Conservation (phyloP, 2,888 invertebrate genomes). For the Altica lythri region DNA sequence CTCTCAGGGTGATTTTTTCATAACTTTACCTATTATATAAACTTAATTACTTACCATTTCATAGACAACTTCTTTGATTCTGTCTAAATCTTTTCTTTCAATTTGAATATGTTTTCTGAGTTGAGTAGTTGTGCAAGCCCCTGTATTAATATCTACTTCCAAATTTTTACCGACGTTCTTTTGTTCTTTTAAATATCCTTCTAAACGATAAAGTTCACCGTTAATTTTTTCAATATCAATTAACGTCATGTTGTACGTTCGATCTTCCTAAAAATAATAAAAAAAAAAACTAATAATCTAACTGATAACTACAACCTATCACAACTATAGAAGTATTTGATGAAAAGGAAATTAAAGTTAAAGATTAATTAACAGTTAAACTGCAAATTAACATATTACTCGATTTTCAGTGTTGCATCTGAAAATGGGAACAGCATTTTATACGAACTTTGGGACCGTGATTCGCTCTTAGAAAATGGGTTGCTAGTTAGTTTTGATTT, state of each 20-base stretch:
- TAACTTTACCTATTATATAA: neutral
- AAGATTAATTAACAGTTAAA: too few species aligned
- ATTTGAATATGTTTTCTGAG: constrained; percentile 57
- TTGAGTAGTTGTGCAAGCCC: constrained; percentile 59
- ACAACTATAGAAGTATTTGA: too few species aligned
- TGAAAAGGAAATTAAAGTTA: too few species aligned
- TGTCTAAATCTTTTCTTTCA: constrained; percentile 59
- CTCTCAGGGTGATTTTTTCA: constrained; percentile 18
- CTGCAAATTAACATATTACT: too few species aligned
- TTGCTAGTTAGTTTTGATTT: constrained; percentile 61
- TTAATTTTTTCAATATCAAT: constrained; percentile 42
- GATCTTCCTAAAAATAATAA: constrained; percentile 53
- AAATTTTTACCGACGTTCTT: constrained; percentile 47
- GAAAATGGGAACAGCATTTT: too few species aligned
- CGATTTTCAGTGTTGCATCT: too few species aligned
- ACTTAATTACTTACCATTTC: constrained; percentile 59
- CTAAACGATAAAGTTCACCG: constrained; percentile 33
- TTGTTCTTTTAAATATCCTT: constrained; percentile 39
- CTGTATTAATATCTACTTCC: constrained; percentile 61
- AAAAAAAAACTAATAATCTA: too few species aligned
- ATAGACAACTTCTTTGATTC: constrained; percentile 66
- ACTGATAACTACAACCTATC: too few species aligned
- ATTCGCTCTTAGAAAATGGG: constrained; percentile 52
- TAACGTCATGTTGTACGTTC: constrained; percentile 32
- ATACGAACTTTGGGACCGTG: too few species aligned